These are phyloP conservation scores for Chrysogorgia sp. DNA, from an alignment of 92 coral and sea anemone genomes.

Conservation along the genomic window DNA sequence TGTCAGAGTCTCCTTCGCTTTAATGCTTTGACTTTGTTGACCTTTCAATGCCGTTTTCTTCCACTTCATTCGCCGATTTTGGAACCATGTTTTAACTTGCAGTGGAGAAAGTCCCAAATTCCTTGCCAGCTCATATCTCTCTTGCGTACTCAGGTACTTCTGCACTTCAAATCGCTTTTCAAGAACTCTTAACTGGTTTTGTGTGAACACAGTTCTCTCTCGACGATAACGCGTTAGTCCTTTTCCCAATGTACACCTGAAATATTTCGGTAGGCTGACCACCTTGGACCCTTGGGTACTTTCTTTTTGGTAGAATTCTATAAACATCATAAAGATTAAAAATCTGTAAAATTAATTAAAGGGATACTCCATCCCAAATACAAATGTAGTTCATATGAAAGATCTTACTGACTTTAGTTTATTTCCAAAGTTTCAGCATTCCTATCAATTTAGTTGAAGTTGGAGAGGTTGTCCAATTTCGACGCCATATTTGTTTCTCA, in stretches of 20 bases:
- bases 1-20: not conserved
- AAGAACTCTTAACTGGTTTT: slow-evolving; percentile 71
- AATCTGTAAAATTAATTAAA: too few species aligned
- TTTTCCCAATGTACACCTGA: slow-evolving; percentile 71
- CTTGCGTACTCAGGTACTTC: slow-evolving; percentile 89
- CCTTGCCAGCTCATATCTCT: slow-evolving; percentile 88
- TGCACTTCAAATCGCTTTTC: slow-evolving; percentile 74
- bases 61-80: slow-evolving; percentile 98
- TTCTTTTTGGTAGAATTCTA: slow-evolving; percentile 25
- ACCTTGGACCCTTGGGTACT: slow-evolving; percentile 8
- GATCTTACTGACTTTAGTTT: too few species aligned
- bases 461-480: too few species aligned
- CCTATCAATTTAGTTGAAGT: too few species aligned
- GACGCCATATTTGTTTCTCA: too few species aligned
- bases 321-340: not conserved
- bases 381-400: too few species aligned
- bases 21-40: not conserved
- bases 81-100: slow-evolving; percentile 98
- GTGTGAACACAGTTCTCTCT: slow-evolving; percentile 92
- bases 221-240: slow-evolving; percentile 85
- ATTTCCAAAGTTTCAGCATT: too few species aligned
- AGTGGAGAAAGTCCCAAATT: slow-evolving; percentile 74
- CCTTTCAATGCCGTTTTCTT: slow-evolving; percentile 53
- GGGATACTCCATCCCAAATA: too few species aligned
- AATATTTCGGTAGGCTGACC: slow-evolving; percentile 72